Evolutionary conservation across 2,113 vertebrate species (phyloP).

Genomic region (Callorhinus ursinus): DNA sequence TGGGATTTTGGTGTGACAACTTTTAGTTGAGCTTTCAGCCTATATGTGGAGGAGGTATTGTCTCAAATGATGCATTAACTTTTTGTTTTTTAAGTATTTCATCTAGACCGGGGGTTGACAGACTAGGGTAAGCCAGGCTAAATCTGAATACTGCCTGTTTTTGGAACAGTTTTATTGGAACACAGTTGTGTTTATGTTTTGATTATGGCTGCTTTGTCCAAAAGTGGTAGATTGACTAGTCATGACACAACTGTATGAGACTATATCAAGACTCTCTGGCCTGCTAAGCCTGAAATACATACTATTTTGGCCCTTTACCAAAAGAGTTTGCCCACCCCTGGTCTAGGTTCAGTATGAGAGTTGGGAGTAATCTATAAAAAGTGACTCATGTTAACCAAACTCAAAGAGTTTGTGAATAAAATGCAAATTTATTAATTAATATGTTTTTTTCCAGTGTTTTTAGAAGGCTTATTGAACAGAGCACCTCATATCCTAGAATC

Average conservation of each 20-base stretch:
- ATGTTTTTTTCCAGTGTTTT: constrained; percentile 70
- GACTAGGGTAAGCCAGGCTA: neutral
- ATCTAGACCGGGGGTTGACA: neutral
- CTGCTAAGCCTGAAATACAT: neutral
- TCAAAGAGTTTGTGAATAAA: constrained; percentile 39
- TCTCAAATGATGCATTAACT: neutral
- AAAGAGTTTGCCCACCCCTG: constrained; percentile 7
- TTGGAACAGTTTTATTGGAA: constrained; percentile 15
- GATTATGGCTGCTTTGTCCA: constrained; percentile 1
- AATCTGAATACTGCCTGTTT: neutral
- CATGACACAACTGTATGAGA: neutral
- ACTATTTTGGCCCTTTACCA: neutral
- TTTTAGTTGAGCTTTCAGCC: neutral
- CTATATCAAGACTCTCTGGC: neutral
- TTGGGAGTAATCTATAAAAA: neutral
- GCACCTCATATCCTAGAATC: constrained; percentile 56
- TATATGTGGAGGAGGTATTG: neutral
- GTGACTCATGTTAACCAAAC: constrained; percentile 25
- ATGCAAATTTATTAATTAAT: constrained; percentile 61
- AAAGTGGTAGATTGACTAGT: neutral
- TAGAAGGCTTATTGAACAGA: constrained; percentile 69
- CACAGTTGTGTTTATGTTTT: neutral
- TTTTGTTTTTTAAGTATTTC: constrained; percentile 40
- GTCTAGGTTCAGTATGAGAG: neutral
- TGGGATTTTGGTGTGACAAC: neutral